Evolutionary conservation across 1,140 invertebrate genomes (phyloP).

Genomic region (Aphaenogaster ashmeadi): DNA sequence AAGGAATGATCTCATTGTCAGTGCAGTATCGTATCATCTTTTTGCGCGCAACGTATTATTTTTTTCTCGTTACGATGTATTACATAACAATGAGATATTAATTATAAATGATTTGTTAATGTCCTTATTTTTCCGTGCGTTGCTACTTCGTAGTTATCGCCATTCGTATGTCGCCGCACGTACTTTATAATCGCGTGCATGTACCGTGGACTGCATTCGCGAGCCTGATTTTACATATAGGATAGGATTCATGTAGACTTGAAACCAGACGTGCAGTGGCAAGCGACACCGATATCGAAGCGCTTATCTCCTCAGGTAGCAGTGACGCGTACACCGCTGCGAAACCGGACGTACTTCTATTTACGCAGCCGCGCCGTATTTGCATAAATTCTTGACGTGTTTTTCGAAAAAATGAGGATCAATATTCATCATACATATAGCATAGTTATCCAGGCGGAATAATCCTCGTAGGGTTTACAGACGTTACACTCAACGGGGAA

Average conservation of each 20-base stretch:
- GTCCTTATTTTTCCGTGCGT: background rate
- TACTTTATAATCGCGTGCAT: background rate
- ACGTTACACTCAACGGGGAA: background rate
- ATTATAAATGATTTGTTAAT: background rate
- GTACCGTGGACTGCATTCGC: background rate
- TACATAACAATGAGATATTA: background rate
- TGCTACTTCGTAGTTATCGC: background rate
- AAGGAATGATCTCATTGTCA: background rate
- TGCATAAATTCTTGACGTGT: constrained; percentile 13
- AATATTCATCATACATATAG: constrained; percentile 1
- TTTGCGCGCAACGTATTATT: background rate
- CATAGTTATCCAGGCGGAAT: background rate
- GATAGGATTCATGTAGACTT: background rate
- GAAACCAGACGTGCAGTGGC: background rate
- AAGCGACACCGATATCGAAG: constrained; percentile 29
- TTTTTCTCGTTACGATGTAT: background rate
- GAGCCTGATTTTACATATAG: background rate
- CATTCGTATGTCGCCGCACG: background rate
- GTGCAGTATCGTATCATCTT: background rate
- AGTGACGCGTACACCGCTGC: background rate
- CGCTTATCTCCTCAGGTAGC: constrained; percentile 35
- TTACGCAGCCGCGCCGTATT: constrained; percentile 11
- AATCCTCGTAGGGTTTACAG: background rate
- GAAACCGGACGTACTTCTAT: constrained; percentile 58
- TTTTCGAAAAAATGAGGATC: background rate